Percentiles rank a stretch among this genome's conserved stretches.
Conservation (phyloP, 2,888 invertebrate species). For the Sesamia inferens region DNA sequence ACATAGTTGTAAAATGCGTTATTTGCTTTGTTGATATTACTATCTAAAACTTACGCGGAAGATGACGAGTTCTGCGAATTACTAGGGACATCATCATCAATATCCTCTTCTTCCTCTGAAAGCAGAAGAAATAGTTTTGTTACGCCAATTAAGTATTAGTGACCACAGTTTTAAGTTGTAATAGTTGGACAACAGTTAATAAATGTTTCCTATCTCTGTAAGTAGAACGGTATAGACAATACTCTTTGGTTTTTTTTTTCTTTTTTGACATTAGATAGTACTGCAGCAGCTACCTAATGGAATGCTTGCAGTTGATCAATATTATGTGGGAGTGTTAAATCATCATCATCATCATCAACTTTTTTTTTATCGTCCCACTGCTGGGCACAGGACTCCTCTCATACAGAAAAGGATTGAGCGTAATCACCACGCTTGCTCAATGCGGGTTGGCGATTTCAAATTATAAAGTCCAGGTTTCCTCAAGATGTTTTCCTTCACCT, state of each 20-base stretch:
- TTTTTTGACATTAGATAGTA: background rate
- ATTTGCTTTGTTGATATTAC: background rate
- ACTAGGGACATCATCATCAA: slow-evolving; percentile 73
- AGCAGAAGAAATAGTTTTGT: slow-evolving; percentile 51
- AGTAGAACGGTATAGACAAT: slow-evolving; percentile 6
- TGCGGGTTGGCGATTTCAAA: too few relatives aligned
- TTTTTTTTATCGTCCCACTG: too few relatives aligned
- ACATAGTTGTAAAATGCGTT: background rate
- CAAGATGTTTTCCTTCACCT: too few relatives aligned
- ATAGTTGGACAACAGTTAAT: background rate
- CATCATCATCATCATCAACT: too few relatives aligned
- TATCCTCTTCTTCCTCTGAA: slow-evolving; percentile 78
- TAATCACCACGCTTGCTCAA: too few relatives aligned
- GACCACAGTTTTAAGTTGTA: background rate
- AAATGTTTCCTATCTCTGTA: slow-evolving; percentile 34
- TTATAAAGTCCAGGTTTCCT: too few relatives aligned
- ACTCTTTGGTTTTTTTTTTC: background rate
- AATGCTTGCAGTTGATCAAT: background rate
- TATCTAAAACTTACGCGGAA: slow-evolving; percentile 69
- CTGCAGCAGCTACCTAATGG: background rate
- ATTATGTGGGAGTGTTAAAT: background rate
- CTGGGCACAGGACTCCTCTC: too few relatives aligned
- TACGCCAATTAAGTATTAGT: background rate
- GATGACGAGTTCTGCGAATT: slow-evolving; percentile 71
- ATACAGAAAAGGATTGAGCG: too few relatives aligned